phyloP scores from a whole-genome alignment of 2,797 vertebrate genomes.

The Typhlichthys subterraneus region DNA sequence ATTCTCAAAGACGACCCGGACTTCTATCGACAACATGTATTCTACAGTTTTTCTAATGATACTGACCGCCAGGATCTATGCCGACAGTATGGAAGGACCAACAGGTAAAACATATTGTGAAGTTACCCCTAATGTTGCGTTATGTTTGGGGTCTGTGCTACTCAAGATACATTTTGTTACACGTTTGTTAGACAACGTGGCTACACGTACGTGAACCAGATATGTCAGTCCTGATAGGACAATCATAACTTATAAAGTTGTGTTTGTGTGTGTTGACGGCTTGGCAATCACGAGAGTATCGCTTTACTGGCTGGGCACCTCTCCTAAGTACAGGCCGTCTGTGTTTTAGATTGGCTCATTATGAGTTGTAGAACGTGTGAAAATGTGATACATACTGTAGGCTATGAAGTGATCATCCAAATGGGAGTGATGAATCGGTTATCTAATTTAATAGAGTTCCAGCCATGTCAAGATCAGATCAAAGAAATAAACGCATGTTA shows the following conservation, averaged over 20 bases:
- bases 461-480: conserved; percentile 4
- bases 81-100: conserved; percentile 77
- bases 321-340: background rate
- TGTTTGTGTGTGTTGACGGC: background rate
- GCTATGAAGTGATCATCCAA: too few species aligned
- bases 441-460: background rate
- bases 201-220: too few species aligned
- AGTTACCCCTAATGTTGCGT: too few species aligned
- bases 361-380: too few species aligned
- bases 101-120: conserved; percentile 68
- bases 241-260: conserved; percentile 33
- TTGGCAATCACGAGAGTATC: background rate
- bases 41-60: conserved; percentile 66
- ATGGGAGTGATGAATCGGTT: too few species aligned
- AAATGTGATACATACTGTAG: too few species aligned
- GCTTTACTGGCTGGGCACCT: background rate
- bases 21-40: conserved; percentile 65
- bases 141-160: too few species aligned
- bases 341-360: too few species aligned
- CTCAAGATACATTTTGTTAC: too few species aligned
- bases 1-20: conserved; percentile 58
- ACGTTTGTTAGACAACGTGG: too few species aligned
- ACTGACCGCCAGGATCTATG: conserved; percentile 67
- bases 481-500: conserved; percentile 3
- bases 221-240: background rate